Conservation (phyloP, 2,888 invertebrate species). For the Tricholauxania praeusta region DNA sequence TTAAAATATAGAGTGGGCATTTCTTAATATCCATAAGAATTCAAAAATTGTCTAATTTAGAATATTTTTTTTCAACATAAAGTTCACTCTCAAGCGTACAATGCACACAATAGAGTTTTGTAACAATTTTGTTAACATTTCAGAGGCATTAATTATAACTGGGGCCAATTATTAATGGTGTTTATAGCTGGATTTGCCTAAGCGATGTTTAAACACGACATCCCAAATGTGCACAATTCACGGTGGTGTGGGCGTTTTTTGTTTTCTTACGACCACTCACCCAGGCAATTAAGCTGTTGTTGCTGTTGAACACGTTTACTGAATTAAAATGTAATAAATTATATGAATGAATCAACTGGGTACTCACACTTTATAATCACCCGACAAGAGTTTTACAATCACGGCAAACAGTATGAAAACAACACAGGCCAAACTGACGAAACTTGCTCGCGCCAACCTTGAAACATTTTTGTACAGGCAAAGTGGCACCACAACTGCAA, state of each 20-base stretch:
- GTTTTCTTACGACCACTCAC: too few relatives aligned
- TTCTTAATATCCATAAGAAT: too few relatives aligned
- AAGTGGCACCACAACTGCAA: conserved; percentile 81
- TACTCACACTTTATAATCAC: conserved; percentile 76
- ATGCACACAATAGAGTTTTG: too few relatives aligned
- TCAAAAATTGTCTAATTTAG: too few relatives aligned
- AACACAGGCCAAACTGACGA: conserved; percentile 75
- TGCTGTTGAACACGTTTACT: background rate
- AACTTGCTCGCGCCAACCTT: conserved; percentile 66
- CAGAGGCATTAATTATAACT: background rate
- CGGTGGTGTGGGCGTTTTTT: too few relatives aligned
- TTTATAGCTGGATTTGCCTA: conserved; percentile 16
- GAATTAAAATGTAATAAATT: background rate
- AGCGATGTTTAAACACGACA: too few relatives aligned
- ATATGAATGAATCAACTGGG: conserved; percentile 12
- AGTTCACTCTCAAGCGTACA: too few relatives aligned
- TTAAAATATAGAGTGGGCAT: too few relatives aligned
- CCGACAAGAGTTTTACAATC: conserved; percentile 68
- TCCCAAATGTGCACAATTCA: too few relatives aligned
- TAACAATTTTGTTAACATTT: too few relatives aligned
- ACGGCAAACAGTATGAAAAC: conserved; percentile 79
- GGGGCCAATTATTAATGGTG: conserved; percentile 15
- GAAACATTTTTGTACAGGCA: conserved; percentile 83
- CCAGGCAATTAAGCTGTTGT: too few relatives aligned
- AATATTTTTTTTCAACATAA: too few relatives aligned